Conservation (phyloP, 1,140 invertebrate species). For the Megalonaias nervosa region DNA sequence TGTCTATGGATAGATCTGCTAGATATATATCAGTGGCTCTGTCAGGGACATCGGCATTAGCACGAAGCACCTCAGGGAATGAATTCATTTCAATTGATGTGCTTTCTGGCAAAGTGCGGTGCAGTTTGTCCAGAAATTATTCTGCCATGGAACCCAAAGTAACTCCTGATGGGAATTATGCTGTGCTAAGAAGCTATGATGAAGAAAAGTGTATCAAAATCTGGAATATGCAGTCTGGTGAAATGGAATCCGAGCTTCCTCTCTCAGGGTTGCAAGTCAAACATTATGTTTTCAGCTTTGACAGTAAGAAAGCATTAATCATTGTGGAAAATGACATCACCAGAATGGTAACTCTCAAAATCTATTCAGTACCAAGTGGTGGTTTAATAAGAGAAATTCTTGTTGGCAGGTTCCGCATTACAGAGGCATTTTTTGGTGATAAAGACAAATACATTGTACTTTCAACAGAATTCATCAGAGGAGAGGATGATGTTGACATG, state of each 20-base stretch:
- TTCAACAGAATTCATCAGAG: too few relatives aligned
- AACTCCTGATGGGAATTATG: slow-evolving; percentile 41
- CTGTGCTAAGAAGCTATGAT: slow-evolving; percentile 44
- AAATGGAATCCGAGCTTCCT: slow-evolving; percentile 14
- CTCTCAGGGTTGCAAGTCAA: slow-evolving; percentile 41
- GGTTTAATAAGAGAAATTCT: neutral
- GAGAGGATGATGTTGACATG: neutral
- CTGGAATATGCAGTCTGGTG: slow-evolving; percentile 37
- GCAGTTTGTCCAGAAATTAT: slow-evolving; percentile 24
- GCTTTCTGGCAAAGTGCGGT: slow-evolving; percentile 22
- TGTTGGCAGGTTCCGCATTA: slow-evolving; percentile 15
- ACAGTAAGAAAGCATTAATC: too few relatives aligned
- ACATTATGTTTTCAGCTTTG: slow-evolving; percentile 7
- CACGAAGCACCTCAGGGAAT: slow-evolving; percentile 31
- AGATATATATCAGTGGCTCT: slow-evolving; percentile 33
- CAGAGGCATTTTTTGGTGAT: slow-evolving; percentile 22
- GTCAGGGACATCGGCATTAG: slow-evolving; percentile 28
- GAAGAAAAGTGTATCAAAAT: slow-evolving; percentile 36
- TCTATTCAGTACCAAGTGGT: too few relatives aligned
- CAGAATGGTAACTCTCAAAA: slow-evolving; percentile 17
- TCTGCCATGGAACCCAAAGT: slow-evolving; percentile 40
- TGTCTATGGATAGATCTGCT: slow-evolving; percentile 35
- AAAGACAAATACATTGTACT: slow-evolving; percentile 20
- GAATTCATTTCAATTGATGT: slow-evolving; percentile 45
- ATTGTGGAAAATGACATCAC: neutral